Evolutionary conservation across 1,140 invertebrate species (phyloP).

Genomic region (Lepidurus apus): DNA sequence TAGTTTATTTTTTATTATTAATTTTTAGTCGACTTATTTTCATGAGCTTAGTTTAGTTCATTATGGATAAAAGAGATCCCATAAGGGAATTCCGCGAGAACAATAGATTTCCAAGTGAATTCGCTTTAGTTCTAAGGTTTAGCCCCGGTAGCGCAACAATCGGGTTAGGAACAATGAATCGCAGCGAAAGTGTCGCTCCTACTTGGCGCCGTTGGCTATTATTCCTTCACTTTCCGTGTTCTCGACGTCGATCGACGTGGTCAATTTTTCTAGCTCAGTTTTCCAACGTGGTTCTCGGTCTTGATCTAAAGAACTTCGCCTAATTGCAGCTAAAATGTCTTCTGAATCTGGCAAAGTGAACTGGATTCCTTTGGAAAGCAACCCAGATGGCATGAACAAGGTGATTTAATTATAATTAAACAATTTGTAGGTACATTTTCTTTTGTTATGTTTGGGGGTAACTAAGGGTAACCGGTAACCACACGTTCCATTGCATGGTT

Average conservation of each 20-base stretch:
- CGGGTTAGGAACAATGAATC: not conserved
- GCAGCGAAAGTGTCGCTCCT: not conserved
- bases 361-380: slow-evolving; percentile 28
- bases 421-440: not conserved
- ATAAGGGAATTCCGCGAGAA: too few species aligned
- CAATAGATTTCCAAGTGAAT: not conserved
- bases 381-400: slow-evolving; percentile 28
- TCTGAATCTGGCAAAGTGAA: slow-evolving; percentile 9
- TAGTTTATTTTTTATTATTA: too few species aligned
- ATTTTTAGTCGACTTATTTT: too few species aligned
- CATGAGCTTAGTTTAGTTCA: too few species aligned
- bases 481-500: too few species aligned
- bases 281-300: not conserved
- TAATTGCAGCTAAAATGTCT: not conserved
- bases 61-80: too few species aligned
- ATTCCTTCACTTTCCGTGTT: not conserved
- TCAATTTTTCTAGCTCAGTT: not conserved
- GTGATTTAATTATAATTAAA: not conserved
- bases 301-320: not conserved
- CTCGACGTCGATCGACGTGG: not conserved
- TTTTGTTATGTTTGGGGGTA: not conserved
- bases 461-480: not conserved
- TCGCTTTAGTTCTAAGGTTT: not conserved
- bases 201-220: not conserved
- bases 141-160: not conserved